Evolutionary conservation across 2,797 vertebrate genomes (phyloP).

Genomic region (Catharus ustulatus): DNA sequence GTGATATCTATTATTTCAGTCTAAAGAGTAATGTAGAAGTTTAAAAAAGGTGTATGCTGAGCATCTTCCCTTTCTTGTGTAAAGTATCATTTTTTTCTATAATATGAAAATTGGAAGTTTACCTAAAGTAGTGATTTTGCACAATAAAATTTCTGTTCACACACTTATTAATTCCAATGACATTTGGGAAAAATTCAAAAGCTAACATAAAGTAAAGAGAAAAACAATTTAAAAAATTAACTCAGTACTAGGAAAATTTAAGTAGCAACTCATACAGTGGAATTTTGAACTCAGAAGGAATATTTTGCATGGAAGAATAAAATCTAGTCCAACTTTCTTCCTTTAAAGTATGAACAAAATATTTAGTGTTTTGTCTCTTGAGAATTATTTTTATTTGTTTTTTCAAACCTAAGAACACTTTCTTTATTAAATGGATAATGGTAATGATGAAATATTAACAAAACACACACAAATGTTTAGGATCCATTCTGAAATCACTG

Average conservation of each 20-base stretch:
- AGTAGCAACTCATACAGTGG: background rate
- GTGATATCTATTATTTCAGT: background rate
- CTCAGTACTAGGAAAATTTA: background rate
- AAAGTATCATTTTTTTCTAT: background rate
- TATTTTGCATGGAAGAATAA: background rate
- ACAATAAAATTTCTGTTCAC: background rate
- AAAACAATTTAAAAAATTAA: background rate
- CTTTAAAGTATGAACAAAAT: background rate
- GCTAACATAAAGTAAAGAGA: background rate
- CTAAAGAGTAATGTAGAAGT: background rate
- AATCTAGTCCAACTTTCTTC: background rate
- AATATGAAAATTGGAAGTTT: background rate
- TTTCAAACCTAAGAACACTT: background rate
- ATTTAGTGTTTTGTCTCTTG: fast-evolving
- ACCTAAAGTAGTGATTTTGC: background rate
- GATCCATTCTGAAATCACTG: background rate
- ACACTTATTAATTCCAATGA: background rate
- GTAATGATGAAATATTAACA: background rate
- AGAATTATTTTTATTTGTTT: background rate
- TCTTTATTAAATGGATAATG: background rate
- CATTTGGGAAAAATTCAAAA: background rate
- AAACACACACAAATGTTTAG: background rate
- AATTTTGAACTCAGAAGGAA: background rate
- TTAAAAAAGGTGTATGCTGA: background rate
- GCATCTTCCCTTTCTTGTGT: background rate